Evolutionary conservation across 2,113 vertebrate genomes (phyloP).

Genomic region (Nesogale talazaci): DNA sequence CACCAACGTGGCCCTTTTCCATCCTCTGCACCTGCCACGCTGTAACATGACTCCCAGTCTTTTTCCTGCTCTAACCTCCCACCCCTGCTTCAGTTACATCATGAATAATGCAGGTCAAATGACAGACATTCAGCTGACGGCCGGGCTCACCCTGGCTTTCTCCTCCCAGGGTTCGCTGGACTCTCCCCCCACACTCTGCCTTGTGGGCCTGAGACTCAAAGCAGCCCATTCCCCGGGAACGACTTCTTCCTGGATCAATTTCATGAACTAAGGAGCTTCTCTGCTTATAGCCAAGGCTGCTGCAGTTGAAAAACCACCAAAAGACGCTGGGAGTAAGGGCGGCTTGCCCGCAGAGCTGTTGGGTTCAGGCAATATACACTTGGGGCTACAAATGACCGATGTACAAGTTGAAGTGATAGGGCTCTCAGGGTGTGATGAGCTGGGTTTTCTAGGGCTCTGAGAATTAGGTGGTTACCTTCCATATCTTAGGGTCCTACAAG

Average conservation of each 20-base stretch:
- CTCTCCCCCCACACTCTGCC: slow-evolving; percentile 19
- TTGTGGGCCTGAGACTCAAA: not conserved
- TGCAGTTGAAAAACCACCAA: slow-evolving; percentile 24
- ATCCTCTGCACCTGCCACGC: slow-evolving; percentile 55
- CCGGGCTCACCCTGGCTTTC: slow-evolving; percentile 34
- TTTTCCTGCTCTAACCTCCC: slow-evolving; percentile 65
- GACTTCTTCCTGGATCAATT: slow-evolving; percentile 11
- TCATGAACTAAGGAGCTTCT: not conserved
- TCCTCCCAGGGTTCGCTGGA: not conserved
- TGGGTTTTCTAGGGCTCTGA: not conserved
- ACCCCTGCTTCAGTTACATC: slow-evolving; percentile 74
- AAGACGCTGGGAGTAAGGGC: not conserved
- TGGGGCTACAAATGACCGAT: not conserved
- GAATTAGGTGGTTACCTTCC: not conserved
- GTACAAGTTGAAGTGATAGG: not conserved
- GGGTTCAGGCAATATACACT: not conserved
- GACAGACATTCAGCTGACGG: slow-evolving; percentile 26
- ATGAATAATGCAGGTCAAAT: slow-evolving; percentile 78
- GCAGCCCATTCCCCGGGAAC: not conserved
- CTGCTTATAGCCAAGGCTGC: not conserved
- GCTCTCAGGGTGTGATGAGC: not conserved
- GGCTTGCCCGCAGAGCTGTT: not conserved
- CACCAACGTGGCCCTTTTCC: slow-evolving; percentile 12
- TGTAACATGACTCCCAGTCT: slow-evolving; percentile 65
- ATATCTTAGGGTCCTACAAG: not conserved